phyloP scores from a whole-genome alignment of 2,797 vertebrate genomes.

The Xenops minutus region DNA sequence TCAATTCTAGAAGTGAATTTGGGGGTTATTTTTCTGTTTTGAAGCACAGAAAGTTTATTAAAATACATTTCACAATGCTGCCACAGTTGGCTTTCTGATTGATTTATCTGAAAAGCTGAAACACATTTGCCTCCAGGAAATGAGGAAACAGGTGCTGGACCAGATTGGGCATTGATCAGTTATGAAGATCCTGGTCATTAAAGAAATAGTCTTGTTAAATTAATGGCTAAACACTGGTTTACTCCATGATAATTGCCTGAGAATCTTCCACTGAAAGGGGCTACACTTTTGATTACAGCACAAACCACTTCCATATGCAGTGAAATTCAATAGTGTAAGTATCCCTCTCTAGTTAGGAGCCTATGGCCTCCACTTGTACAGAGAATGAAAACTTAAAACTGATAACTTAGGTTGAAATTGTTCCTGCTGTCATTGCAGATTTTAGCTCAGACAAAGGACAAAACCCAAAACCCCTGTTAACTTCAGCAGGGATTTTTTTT shows the following conservation, averaged over 20 bases:
- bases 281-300: background rate
- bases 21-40: background rate
- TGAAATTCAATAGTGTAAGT: background rate
- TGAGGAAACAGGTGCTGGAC: background rate
- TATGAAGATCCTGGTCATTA: background rate
- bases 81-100: background rate
- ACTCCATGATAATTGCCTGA: background rate
- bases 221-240: background rate
- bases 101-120: background rate
- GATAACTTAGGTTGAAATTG: background rate
- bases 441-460: background rate
- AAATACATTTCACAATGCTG: background rate
- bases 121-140: background rate
- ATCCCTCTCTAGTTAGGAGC: background rate
- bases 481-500: background rate
- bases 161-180: background rate
- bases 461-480: background rate
- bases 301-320: background rate
- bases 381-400: background rate
- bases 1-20: background rate
- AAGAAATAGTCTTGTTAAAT: background rate
- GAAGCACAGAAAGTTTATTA: background rate
- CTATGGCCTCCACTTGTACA: background rate
- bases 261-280: background rate
- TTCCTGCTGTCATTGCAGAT: background rate